Base-by-base conservation (phyloP, 1,140 invertebrate genomes). In the Eueides isabella region DNA sequence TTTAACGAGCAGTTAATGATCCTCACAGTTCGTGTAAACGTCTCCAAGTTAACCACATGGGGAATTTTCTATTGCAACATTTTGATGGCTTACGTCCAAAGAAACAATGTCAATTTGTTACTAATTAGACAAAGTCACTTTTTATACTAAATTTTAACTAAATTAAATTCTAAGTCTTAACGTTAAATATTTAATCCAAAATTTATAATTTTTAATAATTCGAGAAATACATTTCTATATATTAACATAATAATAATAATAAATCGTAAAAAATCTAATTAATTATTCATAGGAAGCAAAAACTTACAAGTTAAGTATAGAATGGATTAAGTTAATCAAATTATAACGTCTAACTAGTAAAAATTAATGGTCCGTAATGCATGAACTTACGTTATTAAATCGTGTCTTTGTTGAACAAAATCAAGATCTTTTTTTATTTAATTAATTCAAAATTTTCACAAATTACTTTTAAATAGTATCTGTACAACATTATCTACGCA, bases 1-100 rank as follows among this genome's bases (percentile, higher is more conserved):
- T 71, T 65, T 73, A 73, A 72, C 75, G 75, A 70, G 62, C 71
- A 76, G 75, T 76, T 76, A 76, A 76, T 76, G 75, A 76, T 67
- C 75, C 71, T 76, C 67, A 76, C 70, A 73, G 66, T 76, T 67
- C 70, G 75, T 72, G 71, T 61, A 66, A 70, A 66, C 67, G 71
- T 65, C 62, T 68, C 68, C 33, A 69, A 38, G 75, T 62, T 68
- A 68, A 72, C 71, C 75, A 76, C 70, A 64, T 67, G 75, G 66
- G 29, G 44, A 71, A 67, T 67, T 62, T 61, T 72, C 70, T 31
- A 76, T 66, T 67, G 66, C 70, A 76, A 64, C 33, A 63, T 35
- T 69, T 69, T 44, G 33, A 71, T 71, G 70, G 70, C 70, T 71
- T 62, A 29, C 38, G 1, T 29, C 70, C 70, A 71, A 71, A 31